Base-by-base conservation (phyloP, 1,140 invertebrate species). In the Acromyrmex charruanus region DNA sequence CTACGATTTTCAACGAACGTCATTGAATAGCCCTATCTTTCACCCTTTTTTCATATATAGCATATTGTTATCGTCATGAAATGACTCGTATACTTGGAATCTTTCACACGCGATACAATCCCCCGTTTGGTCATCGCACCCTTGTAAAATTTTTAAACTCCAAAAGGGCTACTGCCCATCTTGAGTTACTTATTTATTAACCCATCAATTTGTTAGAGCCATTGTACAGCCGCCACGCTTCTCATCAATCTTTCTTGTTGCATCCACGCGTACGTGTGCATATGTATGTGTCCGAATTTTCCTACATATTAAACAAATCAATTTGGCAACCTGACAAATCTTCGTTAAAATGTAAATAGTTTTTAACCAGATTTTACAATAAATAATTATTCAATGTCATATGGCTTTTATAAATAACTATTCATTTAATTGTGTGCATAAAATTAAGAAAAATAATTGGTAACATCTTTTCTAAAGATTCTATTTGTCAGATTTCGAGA, bases 171-270 rank as follows among this genome's bases (percentile, higher is more conserved):
- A 84, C 10, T n/a, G 68, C 77, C 58, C 87, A 91, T 87, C 86
- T 94, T 92, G 72, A 79, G 91, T 95, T 95, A 94, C 94, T 93
- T 95, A 95, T 95, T 95, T 94, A 94, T 95, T 94, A 92, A 93
- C 90, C 93, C 92, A 93, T 93, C 93, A 93, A 91, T 92, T 94
- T 89, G 91, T 94, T 93, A 90, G 90, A 66, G 77, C 71, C n/a
- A 88, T 84, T 88, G 86, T 77, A 63, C n/a, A 21, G 28, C 75
- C n/a, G 77, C 53, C 39, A 58, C 35, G 53, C n/a, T 82, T 49
- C 55, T 16, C 39, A 25, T 74, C 80, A 28, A 31, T 68, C 63
- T 75, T 63, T 35, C 55, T 35, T 58, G 25, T 25, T 74, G 9
- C 25, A 25, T 12, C 21, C 55, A 39, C 55, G 53, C 16, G 35